Conservation (phyloP, 2,888 invertebrate species). For the Slavum lentiscoides region DNA sequence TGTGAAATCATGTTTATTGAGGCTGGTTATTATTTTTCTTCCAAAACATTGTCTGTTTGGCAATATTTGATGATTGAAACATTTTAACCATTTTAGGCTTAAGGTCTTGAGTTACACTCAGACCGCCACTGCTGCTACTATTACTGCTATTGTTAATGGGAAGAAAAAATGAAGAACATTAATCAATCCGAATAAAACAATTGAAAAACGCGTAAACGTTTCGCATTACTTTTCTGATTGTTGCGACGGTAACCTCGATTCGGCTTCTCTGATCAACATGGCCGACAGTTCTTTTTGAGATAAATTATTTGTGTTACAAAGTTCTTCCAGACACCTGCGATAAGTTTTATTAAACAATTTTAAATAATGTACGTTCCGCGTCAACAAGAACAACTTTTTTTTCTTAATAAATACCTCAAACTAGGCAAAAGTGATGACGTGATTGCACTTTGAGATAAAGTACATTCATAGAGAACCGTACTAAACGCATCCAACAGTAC, state of each 20-base stretch:
- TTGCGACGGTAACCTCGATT: slow-evolving; percentile 60
- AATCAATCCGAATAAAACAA: neutral
- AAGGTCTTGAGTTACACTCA: slow-evolving; percentile 65
- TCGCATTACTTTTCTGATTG: slow-evolving; percentile 59
- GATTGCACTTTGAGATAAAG: slow-evolving; percentile 63
- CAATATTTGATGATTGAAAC: slow-evolving; percentile 61
- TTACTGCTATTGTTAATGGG: slow-evolving; percentile 57
- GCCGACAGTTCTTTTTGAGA: slow-evolving; percentile 63
- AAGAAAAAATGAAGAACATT: slow-evolving; percentile 23
- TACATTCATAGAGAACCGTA: slow-evolving; percentile 63
- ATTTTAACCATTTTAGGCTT: slow-evolving; percentile 67
- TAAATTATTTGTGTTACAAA: slow-evolving; percentile 62
- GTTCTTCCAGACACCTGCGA: slow-evolving; percentile 62
- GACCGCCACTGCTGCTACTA: slow-evolving; percentile 57
- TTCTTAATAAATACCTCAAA: slow-evolving; percentile 61
- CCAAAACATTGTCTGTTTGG: slow-evolving; percentile 62
- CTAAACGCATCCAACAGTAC: slow-evolving; percentile 70
- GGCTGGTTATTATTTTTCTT: slow-evolving; percentile 59
- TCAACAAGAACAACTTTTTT: neutral
- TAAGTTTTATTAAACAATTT: slow-evolving; percentile 19
- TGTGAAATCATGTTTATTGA: slow-evolving; percentile 11
- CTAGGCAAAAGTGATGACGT: slow-evolving; percentile 63
- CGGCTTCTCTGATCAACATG: slow-evolving; percentile 64
- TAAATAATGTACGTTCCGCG: neutral
- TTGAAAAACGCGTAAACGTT: neutral